Conservation (phyloP, 2,888 invertebrate genomes). For the Aethes cnicana region DNA sequence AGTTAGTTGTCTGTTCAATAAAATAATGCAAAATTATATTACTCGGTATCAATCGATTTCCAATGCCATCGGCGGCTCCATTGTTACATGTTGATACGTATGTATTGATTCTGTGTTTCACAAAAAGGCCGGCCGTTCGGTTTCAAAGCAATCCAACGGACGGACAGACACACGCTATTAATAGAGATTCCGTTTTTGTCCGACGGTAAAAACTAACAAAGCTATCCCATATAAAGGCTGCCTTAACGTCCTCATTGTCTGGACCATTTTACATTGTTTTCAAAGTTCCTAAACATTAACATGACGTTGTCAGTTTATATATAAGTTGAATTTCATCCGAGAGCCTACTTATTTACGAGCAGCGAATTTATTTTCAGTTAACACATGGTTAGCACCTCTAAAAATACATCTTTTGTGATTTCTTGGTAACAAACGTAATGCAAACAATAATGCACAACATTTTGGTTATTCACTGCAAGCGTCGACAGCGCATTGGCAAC, state of each 20-base stretch:
- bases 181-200: constrained; percentile 25
- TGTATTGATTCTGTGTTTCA: constrained; percentile 25
- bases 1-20: no score
- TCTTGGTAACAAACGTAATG: no score
- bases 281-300: constrained; percentile 19
- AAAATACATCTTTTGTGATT: no score
- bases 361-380: not conserved
- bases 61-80: constrained; percentile 6
- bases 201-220: constrained; percentile 23
- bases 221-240: constrained; percentile 14
- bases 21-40: no score
- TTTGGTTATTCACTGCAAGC: not conserved
- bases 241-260: constrained; percentile 24
- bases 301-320: constrained; percentile 25
- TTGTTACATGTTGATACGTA: constrained; percentile 25
- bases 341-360: not conserved
- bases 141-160: constrained; percentile 14
- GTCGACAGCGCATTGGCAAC: not conserved
- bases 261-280: constrained; percentile 23
- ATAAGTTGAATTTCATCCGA: constrained; percentile 1
- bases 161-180: constrained; percentile 21
- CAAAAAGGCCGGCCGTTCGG: constrained; percentile 8
- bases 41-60: constrained; percentile 16
- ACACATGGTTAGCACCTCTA: no score
- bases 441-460: not conserved